Percentiles rank a stretch among this genome's conserved stretches.
Evolutionary conservation across 2,888 invertebrate species (phyloP).

Genomic region (Branchellion lobata): DNA sequence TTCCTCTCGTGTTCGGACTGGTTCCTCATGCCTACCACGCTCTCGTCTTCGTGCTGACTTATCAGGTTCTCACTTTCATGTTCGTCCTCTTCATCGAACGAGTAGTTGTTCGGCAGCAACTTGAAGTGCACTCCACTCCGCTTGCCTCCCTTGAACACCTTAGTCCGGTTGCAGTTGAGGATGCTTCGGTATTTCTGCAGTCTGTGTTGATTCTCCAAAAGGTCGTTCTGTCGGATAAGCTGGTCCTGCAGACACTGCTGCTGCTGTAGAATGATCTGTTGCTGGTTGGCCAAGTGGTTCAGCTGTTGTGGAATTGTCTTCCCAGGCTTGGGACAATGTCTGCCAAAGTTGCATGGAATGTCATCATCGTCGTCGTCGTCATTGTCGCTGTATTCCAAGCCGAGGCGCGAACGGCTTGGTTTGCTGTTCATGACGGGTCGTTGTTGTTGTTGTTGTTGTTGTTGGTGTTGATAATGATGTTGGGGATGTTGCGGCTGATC

Average conservation of each 20-base stretch:
- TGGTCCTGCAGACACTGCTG: conserved; percentile 6
- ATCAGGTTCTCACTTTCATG: not conserved
- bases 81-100: not conserved
- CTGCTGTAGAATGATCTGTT: not conserved
- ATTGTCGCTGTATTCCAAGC: not conserved
- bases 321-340: no score
- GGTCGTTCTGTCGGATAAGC: not conserved
- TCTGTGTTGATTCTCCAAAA: not conserved
- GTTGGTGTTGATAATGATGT: no score
- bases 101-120: not conserved
- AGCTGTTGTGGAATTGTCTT: not conserved
- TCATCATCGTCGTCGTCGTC: not conserved
- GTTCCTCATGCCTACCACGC: not conserved
- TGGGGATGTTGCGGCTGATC: no score
- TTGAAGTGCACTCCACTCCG: not conserved
- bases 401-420: no score
- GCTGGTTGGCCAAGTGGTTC: not conserved
- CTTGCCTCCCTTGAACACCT: not conserved
- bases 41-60: not conserved
- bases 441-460: no score
- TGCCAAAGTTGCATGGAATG: not conserved
- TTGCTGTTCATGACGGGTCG: no score
- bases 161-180: no score
- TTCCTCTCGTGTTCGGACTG: not conserved
- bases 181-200: no score